phyloP scores from a whole-genome alignment of 2,888 invertebrate species.

The Camponotus fellah region DNA sequence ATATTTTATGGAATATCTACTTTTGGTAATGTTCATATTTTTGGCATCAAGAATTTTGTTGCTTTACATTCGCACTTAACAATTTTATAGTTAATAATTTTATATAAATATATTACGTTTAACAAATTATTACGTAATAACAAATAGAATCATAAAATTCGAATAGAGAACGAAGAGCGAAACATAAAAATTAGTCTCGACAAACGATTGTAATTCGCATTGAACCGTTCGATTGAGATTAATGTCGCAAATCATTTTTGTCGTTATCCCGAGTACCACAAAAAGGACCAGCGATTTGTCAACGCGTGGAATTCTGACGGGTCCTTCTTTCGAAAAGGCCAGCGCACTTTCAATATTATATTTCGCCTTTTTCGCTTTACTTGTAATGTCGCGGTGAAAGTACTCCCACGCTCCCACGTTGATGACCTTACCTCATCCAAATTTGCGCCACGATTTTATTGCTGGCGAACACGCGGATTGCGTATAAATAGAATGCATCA shows the following conservation, averaged over 20 bases:
- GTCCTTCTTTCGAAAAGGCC: slow-evolving; percentile 32
- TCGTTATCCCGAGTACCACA: slow-evolving; percentile 3
- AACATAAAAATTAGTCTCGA: neutral
- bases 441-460: slow-evolving; percentile 71
- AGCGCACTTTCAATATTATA: slow-evolving; percentile 60
- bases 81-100: slow-evolving; percentile 32
- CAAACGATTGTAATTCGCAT: neutral
- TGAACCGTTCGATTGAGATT: slow-evolving; percentile 23
- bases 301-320: slow-evolving; percentile 70
- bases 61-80: neutral
- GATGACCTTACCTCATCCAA: slow-evolving; percentile 67
- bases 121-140: slow-evolving; percentile 8
- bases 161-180: neutral
- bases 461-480: slow-evolving; percentile 57
- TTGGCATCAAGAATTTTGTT: neutral
- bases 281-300: slow-evolving; percentile 61
- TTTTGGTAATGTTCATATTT: neutral
- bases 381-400: slow-evolving; percentile 70
- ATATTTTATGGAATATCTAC: neutral
- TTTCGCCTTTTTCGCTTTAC: slow-evolving; percentile 60
- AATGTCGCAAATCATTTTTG: slow-evolving; percentile 17
- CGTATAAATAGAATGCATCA: slow-evolving; percentile 51
- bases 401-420: slow-evolving; percentile 69
- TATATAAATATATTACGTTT: slow-evolving; percentile 40
- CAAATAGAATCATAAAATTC: slow-evolving; percentile 16